Evolutionary conservation across 2,797 vertebrate genomes (phyloP).

Genomic region (Phrynocephalus forsythii): DNA sequence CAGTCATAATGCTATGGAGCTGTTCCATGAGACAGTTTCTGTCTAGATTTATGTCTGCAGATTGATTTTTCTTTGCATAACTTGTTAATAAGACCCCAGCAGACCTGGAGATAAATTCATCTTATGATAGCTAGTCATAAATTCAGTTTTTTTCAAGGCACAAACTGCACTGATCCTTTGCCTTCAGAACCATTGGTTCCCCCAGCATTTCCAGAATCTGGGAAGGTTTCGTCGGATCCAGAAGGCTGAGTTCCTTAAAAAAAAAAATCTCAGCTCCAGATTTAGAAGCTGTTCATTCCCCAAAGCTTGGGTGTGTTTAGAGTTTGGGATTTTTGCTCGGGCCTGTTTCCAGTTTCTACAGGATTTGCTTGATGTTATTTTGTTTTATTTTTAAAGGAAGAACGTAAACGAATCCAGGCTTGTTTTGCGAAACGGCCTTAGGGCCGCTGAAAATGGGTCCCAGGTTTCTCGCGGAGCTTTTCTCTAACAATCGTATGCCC

Average conservation of each 20-base stretch:
- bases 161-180: not conserved
- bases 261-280: not conserved
- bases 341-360: slow-evolving; percentile 42
- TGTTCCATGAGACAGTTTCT: slow-evolving; percentile 19
- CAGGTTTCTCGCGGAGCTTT: slow-evolving; percentile 37
- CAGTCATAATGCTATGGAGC: slow-evolving; percentile 22
- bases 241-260: not conserved
- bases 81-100: not conserved
- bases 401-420: not conserved
- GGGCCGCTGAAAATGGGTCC: slow-evolving; percentile 10
- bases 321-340: slow-evolving; percentile 14
- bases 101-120: not conserved
- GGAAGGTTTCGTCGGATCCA: not conserved
- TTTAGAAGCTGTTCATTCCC: slow-evolving; percentile 44
- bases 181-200: slow-evolving; percentile 30
- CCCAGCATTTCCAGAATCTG: slow-evolving; percentile 28
- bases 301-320: not conserved
- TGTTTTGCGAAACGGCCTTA: slow-evolving; percentile 31
- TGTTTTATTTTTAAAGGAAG: not conserved
- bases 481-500: rapidly evolving
- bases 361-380: no score
- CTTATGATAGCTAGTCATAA: not conserved
- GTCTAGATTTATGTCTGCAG: slow-evolving; percentile 36
- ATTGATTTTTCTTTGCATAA: slow-evolving; percentile 3
- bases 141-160: slow-evolving; percentile 14